phyloP scores from a whole-genome alignment of 1,140 invertebrate species.

The Dinoponera quadriceps region DNA sequence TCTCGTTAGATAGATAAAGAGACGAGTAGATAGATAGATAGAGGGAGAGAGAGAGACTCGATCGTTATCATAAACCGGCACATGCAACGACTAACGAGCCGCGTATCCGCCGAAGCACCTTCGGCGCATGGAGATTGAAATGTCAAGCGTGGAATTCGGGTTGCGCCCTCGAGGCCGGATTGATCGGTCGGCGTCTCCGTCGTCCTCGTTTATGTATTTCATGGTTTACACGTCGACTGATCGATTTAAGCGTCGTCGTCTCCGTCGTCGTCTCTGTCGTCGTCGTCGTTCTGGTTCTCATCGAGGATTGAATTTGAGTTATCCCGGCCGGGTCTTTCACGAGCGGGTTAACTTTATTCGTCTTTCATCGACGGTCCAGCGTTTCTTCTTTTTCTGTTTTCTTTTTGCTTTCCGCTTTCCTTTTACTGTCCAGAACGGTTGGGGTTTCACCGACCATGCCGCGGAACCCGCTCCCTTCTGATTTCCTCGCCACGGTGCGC shows the following conservation, averaged over 20 bases:
- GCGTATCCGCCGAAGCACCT: slow-evolving; percentile 36
- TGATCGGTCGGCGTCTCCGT: slow-evolving; percentile 37
- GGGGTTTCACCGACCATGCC: slow-evolving; percentile 83
- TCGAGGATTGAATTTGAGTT: slow-evolving; percentile 41
- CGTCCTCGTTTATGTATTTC: slow-evolving; percentile 33
- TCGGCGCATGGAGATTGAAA: slow-evolving; percentile 45
- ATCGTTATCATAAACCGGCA: slow-evolving; percentile 50
- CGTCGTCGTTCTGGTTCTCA: slow-evolving; percentile 21
- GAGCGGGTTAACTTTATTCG: not conserved
- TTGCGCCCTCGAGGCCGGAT: slow-evolving; percentile 45
- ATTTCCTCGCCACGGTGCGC: slow-evolving; percentile 2
- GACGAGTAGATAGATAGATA: too few relatives aligned
- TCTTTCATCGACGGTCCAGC: slow-evolving; percentile 10
- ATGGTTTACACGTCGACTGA: slow-evolving; percentile 47
- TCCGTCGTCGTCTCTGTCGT: not conserved
- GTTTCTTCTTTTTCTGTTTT: slow-evolving; percentile 14
- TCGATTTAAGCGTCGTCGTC: slow-evolving; percentile 47
- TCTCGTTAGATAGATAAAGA: slow-evolving; percentile 26
- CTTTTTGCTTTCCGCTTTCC: not conserved
- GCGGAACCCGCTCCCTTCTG: slow-evolving; percentile 79
- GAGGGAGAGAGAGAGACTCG: not conserved
- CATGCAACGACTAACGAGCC: slow-evolving; percentile 51
- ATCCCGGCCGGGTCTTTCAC: slow-evolving; percentile 1
- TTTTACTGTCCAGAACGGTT: slow-evolving; percentile 75
- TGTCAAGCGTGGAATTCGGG: slow-evolving; percentile 45